These are phyloP conservation scores for Melanotaenia trifasciata DNA, from an alignment of 2,797 vertebrate genomes.

Conservation along the genomic window DNA sequence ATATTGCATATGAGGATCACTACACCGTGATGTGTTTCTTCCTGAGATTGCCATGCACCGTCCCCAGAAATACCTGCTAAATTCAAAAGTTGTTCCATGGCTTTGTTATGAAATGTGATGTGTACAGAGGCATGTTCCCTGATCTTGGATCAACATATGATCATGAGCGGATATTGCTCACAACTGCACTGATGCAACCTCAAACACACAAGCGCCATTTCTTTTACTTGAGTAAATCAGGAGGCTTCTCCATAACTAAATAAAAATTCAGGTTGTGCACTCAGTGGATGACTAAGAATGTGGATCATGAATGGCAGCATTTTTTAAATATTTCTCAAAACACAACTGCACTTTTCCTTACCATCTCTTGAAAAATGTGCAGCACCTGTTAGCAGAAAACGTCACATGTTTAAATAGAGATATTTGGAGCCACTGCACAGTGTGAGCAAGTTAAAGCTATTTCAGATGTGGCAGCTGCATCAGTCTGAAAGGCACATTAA, in stretches of 20 bases:
- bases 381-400: neutral
- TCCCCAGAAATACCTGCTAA: slow-evolving; percentile 44
- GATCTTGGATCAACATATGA: slow-evolving; percentile 38
- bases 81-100: slow-evolving; percentile 31
- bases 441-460: neutral
- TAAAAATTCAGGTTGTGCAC: slow-evolving; percentile 13
- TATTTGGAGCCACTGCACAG: neutral
- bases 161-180: slow-evolving; percentile 20
- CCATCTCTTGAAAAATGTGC: neutral
- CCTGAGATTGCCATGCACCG: slow-evolving; percentile 40
- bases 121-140: slow-evolving; percentile 27
- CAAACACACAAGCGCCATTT: slow-evolving; percentile 3
- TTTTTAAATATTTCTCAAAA: neutral
- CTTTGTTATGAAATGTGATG: slow-evolving; percentile 38
- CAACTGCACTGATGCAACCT: slow-evolving; percentile 19
- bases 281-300: slow-evolving; percentile 8
- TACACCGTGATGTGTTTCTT: slow-evolving; percentile 33
- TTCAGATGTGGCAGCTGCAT: neutral
- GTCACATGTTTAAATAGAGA: neutral
- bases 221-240: slow-evolving; percentile 27
- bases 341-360: neutral
- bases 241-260: slow-evolving; percentile 27
- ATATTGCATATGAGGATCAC: slow-evolving; percentile 51
- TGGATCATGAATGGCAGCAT: slow-evolving; percentile 5
- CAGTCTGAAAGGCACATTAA: neutral